Percentiles rank a stretch among this genome's conserved stretches.
These are phyloP conservation scores for Leptinotarsa defecta DNA, from an alignment of 1,140 invertebrate genomes.

Conservation along the genomic window DNA sequence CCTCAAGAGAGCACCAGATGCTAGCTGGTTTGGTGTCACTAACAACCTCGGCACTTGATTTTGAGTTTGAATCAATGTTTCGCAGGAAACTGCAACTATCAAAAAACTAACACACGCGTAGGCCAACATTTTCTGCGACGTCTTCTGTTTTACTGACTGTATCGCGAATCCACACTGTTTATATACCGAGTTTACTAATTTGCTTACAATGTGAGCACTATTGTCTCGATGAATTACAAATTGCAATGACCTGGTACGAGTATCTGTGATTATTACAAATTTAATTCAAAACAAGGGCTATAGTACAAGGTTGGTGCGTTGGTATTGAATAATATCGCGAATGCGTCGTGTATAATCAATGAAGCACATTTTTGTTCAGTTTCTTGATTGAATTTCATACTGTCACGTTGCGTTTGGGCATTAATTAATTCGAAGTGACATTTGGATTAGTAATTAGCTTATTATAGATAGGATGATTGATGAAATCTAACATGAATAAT, in stretches of 20 bases:
- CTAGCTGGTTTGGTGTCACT: background rate
- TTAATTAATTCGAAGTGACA: background rate
- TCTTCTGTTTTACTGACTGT: background rate
- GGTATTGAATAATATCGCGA: background rate
- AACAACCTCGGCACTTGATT: background rate
- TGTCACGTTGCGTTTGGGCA: background rate
- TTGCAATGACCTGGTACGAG: background rate
- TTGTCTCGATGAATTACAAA: background rate
- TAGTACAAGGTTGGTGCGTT: constrained; percentile 2
- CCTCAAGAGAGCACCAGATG: constrained; percentile 1
- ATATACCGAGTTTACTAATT: background rate
- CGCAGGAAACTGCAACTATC: background rate
- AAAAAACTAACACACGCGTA: background rate
- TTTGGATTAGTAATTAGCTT: background rate
- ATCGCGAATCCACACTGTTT: background rate
- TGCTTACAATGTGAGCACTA: background rate
- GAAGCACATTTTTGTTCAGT: background rate
- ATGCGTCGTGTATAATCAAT: background rate
- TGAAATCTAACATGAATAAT: too few species aligned
- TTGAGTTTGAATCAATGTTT: background rate
- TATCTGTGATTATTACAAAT: background rate
- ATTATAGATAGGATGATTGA: too few species aligned
- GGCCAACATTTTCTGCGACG: background rate
- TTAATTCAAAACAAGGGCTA: constrained; percentile 5
- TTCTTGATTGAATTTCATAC: background rate